These are phyloP conservation scores for Stegophylla sp. DNA, from an alignment of 2,888 invertebrate species.

Conservation along the genomic window DNA sequence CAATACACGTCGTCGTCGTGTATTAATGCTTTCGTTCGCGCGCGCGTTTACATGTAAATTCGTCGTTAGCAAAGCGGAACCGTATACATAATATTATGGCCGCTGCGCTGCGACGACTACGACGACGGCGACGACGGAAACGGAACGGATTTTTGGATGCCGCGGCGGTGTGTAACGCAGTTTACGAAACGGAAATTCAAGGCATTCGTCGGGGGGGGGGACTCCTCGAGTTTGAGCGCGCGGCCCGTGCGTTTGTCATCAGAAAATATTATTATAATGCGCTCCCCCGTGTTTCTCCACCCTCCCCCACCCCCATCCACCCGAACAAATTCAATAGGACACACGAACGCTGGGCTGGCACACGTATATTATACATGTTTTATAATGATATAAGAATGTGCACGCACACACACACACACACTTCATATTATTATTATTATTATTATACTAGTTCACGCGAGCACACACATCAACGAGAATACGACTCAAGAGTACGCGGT, in stretches of 20 bases:
- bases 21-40: conserved; percentile 17
- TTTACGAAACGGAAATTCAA: conserved; percentile 42
- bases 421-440: too few species aligned
- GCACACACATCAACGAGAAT: too few species aligned
- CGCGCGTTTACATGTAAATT: conserved; percentile 51
- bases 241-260: conserved; percentile 29
- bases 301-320: too few species aligned
- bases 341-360: not conserved
- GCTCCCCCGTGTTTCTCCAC: not conserved
- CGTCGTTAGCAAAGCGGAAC: conserved; percentile 38
- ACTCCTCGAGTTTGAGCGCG: not conserved
- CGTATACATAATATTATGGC: not conserved
- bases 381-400: too few species aligned
- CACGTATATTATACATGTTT: not conserved
- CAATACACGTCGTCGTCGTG: not conserved
- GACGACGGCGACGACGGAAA: conserved; percentile 17
- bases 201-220: conserved; percentile 15
- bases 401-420: too few species aligned
- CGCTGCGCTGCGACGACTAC: not conserved
- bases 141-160: conserved; percentile 19
- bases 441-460: too few species aligned
- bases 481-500: too few species aligned
- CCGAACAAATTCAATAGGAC: not conserved
- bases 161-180: conserved; percentile 1
- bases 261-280: conserved; percentile 18